Base-by-base conservation (phyloP, 2,888 invertebrate species). In the Galerucella nymphaeae region DNA sequence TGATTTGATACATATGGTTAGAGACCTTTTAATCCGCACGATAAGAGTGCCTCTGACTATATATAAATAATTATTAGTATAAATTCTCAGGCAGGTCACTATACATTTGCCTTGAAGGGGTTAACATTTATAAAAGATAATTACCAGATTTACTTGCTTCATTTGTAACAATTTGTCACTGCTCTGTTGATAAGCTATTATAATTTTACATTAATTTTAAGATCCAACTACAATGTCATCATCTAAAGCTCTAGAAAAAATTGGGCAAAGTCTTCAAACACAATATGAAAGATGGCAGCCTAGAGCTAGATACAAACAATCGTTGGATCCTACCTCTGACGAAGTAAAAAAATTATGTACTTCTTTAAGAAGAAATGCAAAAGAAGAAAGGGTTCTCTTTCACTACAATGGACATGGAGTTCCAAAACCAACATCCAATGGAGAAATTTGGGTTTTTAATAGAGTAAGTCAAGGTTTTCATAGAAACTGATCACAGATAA, bases 381-480 rank as follows among this genome's bases (percentile, higher is more conserved):
- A 99, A 87, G 99, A 99, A 82, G 99, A 99, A 85, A 90, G 99
- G 76, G 98, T 99, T 50, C 88, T 99, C 68, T 99, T 99, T 88
- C 99, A 99, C 87, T 99, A 99, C 87, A 99, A 99, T 87, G 99
- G 99, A 0, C 99, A 99, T 86, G 99, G 99, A 16, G 99, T 99
- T 73, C 99, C 99, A 57, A 95, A 94, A 86, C 99, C 99, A 45
- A 99, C 99, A 11, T 90, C 92, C 18, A 99, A 99, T 88, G 99
- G 99, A 10, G 99, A 99, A 89, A 96, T 99, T 82, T 99, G 99
- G 99, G 98, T 99, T 4, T 99, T 99, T 88, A 99, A 99, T 88
- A 92, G 95, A 88, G 96, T 96, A 85, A 85, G 88, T 59, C 10
- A 14, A 48, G 13, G 4, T n/a, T 4, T 48, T 48, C 14, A 4